Conservation (phyloP, 2,113 vertebrate genomes). For the Argyrosomus japonicus region DNA sequence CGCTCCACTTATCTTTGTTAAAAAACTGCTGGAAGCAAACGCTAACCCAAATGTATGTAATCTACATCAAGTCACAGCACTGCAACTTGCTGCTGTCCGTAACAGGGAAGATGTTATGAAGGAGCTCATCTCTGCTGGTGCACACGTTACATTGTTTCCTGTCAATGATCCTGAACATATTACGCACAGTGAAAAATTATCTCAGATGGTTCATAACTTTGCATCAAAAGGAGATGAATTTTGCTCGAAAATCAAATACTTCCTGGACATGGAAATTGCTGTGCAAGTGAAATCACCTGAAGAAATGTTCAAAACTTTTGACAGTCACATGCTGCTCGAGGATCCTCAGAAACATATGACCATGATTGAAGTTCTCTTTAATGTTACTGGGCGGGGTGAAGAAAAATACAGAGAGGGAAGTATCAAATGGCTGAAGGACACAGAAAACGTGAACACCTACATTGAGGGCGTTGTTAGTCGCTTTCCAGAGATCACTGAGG, state of each 20-base stretch:
- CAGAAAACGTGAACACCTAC: too few relatives aligned
- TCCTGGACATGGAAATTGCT: not conserved
- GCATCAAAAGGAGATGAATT: constrained; percentile 6
- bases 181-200: constrained; percentile 28
- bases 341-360: constrained; percentile 12
- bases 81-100: constrained; percentile 47
- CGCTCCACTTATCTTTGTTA: constrained; percentile 33
- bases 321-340: constrained; percentile 59
- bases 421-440: constrained; percentile 10
- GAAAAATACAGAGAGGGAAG: constrained; percentile 48
- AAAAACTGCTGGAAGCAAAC: constrained; percentile 52
- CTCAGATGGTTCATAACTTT: constrained; percentile 21
- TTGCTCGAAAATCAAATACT: not conserved
- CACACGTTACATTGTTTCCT: not conserved
- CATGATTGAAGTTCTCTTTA: constrained; percentile 57
- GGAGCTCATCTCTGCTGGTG: constrained; percentile 60
- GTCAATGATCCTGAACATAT: not conserved
- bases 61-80: not conserved
- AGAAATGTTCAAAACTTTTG: constrained; percentile 25
- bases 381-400: fast-evolving
- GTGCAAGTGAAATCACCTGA: fast-evolving
- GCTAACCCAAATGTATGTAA: constrained; percentile 29
- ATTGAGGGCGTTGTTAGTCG: too few relatives aligned
- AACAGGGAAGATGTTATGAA: constrained; percentile 56
- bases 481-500: too few relatives aligned